Evolutionary conservation across 1,140 invertebrate genomes (phyloP).

Genomic region (Ostrea edulis): DNA sequence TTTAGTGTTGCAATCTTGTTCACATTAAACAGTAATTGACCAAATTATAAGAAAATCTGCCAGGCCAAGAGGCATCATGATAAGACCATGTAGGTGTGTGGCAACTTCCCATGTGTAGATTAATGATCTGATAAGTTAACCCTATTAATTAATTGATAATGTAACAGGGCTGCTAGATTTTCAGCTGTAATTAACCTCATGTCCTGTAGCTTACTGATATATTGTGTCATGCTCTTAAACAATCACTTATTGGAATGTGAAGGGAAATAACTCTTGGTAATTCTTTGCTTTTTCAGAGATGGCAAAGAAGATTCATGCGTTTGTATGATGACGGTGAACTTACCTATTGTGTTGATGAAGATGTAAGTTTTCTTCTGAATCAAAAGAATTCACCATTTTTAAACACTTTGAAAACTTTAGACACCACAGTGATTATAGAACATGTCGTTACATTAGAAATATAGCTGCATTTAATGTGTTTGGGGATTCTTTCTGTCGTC

Average conservation of each 20-base stretch:
- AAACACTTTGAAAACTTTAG: neutral
- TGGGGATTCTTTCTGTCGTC: neutral
- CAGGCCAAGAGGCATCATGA: slow-evolving; percentile 17
- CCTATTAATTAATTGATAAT: slow-evolving; percentile 31
- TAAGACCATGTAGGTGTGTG: neutral
- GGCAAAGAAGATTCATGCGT: slow-evolving; percentile 97
- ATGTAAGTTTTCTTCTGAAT: slow-evolving; percentile 48
- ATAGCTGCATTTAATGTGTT: neutral
- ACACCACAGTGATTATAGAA: neutral
- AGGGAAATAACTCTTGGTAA: slow-evolving; percentile 15
- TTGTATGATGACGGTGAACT: slow-evolving; percentile 52
- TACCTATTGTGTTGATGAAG: slow-evolving; percentile 52
- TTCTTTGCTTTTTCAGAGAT: slow-evolving; percentile 50
- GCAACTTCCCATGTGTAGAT: neutral
- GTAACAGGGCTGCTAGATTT: neutral
- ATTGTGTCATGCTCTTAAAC: neutral
- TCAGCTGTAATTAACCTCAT: neutral
- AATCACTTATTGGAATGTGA: neutral
- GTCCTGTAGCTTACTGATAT: neutral
- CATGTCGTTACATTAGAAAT: neutral
- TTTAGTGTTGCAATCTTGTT: slow-evolving; percentile 4
- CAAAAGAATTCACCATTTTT: neutral
- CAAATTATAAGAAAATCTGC: slow-evolving; percentile 26
- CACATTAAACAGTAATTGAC: slow-evolving; percentile 22
- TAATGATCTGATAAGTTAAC: neutral